Conservation (phyloP, 1,140 invertebrate genomes). For the Acromyrmex heyeri region DNA sequence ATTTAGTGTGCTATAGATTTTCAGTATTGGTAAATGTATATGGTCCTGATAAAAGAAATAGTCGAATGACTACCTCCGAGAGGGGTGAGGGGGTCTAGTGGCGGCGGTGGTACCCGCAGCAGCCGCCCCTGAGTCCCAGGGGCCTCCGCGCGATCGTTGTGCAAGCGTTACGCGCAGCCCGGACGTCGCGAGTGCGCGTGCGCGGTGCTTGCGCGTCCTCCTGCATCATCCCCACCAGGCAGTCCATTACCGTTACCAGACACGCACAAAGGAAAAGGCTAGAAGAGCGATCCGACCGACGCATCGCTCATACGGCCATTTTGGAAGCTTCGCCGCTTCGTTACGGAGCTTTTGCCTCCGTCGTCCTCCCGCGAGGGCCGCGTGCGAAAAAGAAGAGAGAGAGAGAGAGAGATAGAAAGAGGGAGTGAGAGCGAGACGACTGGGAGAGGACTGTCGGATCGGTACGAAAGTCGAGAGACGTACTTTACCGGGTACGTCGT, state of each 20-base stretch:
- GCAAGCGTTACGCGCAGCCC: slow-evolving; percentile 74
- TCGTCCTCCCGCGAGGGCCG: slow-evolving; percentile 45
- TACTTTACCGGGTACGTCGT: slow-evolving; percentile 51
- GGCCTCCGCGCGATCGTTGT: slow-evolving; percentile 58
- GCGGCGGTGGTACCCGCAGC: slow-evolving; percentile 9
- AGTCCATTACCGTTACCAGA: slow-evolving; percentile 81
- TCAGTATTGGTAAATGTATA: too few species aligned
- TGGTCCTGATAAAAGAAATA: background rate
- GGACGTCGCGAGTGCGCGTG: slow-evolving; percentile 80
- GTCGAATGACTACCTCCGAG: background rate
- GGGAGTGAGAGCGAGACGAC: slow-evolving; percentile 5
- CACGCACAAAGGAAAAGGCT: slow-evolving; percentile 86
- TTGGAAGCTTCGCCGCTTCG: slow-evolving; percentile 86
- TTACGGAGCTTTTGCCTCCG: slow-evolving; percentile 81
- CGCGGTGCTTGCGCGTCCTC: slow-evolving; percentile 82
- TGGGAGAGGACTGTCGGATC: background rate
- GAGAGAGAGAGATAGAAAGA: background rate
- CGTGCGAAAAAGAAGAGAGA: background rate
- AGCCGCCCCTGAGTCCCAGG: slow-evolving; percentile 77
- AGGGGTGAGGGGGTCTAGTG: background rate
- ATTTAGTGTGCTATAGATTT: too few species aligned
- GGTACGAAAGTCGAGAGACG: slow-evolving; percentile 10
- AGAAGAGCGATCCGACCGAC: slow-evolving; percentile 80
- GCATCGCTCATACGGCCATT: slow-evolving; percentile 85
- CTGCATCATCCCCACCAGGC: slow-evolving; percentile 81